Conservation (phyloP, 2,888 invertebrate genomes). For the Lasius platythorax region DNA sequence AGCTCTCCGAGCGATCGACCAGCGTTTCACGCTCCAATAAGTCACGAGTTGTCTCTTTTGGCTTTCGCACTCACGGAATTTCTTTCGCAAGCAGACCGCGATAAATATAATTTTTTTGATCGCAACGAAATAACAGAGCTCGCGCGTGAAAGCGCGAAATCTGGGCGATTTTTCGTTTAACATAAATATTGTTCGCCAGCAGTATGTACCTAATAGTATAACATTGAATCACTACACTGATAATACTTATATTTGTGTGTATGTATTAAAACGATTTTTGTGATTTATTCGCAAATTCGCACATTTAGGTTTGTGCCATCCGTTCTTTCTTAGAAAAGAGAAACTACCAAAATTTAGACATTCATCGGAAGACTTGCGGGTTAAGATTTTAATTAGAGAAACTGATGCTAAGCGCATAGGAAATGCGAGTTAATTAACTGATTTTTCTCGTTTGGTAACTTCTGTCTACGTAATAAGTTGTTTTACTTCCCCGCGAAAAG, state of each 20-base stretch:
- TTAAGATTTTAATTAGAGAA: not conserved
- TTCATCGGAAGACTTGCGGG: not conserved
- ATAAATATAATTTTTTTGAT: constrained; percentile 34
- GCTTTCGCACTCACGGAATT: constrained; percentile 38
- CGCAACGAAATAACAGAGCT: not conserved
- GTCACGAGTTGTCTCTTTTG: constrained; percentile 42
- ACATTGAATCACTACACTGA: not conserved
- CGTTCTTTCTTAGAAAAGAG: not conserved
- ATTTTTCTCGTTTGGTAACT: constrained; percentile 29
- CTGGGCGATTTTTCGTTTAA: not conserved
- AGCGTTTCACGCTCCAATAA: constrained; percentile 48
- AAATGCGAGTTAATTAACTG: constrained; percentile 23
- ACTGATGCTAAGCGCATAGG: not conserved
- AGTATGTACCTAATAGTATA: not conserved
- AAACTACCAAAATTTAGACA: not conserved
- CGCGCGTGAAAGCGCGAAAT: not conserved
- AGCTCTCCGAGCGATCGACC: constrained; percentile 36
- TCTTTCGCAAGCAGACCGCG: constrained; percentile 16
- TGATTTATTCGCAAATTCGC: not conserved
- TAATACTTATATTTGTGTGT: not conserved
- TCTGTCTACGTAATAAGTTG: not conserved
- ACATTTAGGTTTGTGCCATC: not conserved
- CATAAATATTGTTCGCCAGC: not conserved
- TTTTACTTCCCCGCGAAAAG: constrained; percentile 28
- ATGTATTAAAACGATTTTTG: not conserved